Base-by-base conservation (phyloP, 2,888 invertebrate species). In the Eupithecia vulgata region DNA sequence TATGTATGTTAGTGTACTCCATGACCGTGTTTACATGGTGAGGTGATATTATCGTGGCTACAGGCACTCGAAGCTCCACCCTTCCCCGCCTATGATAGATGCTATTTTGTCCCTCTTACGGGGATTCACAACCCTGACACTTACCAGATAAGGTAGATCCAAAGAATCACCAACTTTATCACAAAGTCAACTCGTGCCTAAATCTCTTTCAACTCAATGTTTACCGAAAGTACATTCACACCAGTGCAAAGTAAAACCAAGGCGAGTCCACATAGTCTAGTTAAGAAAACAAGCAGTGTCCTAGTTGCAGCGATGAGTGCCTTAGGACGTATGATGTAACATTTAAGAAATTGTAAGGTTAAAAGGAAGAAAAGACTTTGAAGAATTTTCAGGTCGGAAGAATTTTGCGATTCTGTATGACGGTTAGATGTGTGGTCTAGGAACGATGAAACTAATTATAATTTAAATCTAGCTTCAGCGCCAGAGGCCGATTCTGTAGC, bases 221-320 rank as follows among this genome's bases (percentile, higher is more conserved):
- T 74, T 71, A 70, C 69, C 40, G 42, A 61, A 65, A 70, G 69
- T 67, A 70, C 74, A 69, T 62, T 69, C 52, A 74, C 67, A 68
- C 68, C 5, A 40, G 45, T 52, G 74, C 70, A 75, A 57, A 75
- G 68, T 61, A 12, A 74, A 75, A 79, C 69, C 45, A 71, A 77
- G 73, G 68, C 75, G 48, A 73, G 72, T 70, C 70, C 48, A 76
- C 72, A 77, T 76, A 75, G 73, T 76, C 78, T 64, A 77, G 75
- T 73, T 79, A 75, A 52, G 68, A 74, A 72, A 76, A 64, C 21
- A 34, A 69, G 25, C 25, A 42, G 45, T 37, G 71, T 52, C 45
- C 70, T 59, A 74, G 64, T 64, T 72, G 37, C 34, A 21, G 40
- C 57, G 69, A 69, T 59, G 61, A 57, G 6, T 45, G 70, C 65